These are phyloP conservation scores for Anodontia alba DNA, from an alignment of 2,888 invertebrate species.

Conservation along the genomic window DNA sequence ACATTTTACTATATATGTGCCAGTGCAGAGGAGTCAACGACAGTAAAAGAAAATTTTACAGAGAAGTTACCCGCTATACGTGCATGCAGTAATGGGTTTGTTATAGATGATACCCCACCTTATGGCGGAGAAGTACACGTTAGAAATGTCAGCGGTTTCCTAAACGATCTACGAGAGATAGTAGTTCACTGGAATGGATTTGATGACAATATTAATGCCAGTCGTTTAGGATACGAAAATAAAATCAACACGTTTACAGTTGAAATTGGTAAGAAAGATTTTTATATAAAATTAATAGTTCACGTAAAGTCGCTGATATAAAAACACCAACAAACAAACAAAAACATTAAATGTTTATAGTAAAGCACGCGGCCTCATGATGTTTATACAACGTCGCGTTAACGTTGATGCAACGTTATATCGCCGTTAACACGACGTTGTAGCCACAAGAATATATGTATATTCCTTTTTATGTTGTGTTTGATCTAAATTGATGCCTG, in stretches of 20 bases:
- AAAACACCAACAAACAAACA: too few relatives aligned
- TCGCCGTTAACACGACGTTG: too few relatives aligned
- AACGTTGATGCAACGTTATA: too few relatives aligned
- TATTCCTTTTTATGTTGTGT: too few relatives aligned
- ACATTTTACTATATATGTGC: conserved; percentile 43
- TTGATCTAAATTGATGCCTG: too few relatives aligned
- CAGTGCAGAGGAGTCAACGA: conserved; percentile 24
- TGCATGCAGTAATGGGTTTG: conserved; percentile 45
- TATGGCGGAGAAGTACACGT: conserved; percentile 24
- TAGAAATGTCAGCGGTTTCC: conserved; percentile 21
- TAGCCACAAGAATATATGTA: too few relatives aligned
- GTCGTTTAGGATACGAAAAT: conserved; percentile 24
- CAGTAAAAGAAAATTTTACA: conserved; percentile 30
- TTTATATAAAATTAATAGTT: too few relatives aligned
- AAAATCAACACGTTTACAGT: conserved; percentile 23
- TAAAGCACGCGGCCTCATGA: too few relatives aligned
- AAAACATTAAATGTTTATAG: too few relatives aligned
- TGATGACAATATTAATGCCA: conserved; percentile 26
- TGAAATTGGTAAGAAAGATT: conserved; percentile 38
- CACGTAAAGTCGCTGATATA: too few relatives aligned
- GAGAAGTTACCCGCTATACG: conserved; percentile 29
- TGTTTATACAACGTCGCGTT: too few relatives aligned
- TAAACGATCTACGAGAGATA: not conserved
- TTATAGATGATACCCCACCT: conserved; percentile 39
- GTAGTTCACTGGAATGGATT: conserved; percentile 36